Conservation (phyloP, 2,888 invertebrate genomes). For the Stomorhina lunata region DNA sequence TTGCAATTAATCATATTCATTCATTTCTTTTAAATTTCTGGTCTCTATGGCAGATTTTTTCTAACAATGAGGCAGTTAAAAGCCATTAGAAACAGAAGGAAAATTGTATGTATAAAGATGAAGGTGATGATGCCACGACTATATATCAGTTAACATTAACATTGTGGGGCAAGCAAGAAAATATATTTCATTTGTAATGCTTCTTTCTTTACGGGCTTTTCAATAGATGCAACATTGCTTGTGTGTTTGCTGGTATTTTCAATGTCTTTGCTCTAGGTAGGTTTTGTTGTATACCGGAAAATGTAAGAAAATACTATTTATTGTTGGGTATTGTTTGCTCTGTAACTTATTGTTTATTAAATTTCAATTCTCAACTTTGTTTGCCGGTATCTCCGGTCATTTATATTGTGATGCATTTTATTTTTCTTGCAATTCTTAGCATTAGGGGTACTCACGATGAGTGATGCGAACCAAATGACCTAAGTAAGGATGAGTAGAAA, state of each 20-base stretch:
- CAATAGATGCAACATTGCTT: not conserved
- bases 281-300: slow-evolving; percentile 49
- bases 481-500: no score
- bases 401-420: no score
- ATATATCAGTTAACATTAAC: slow-evolving; percentile 16
- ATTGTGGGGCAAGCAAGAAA: slow-evolving; percentile 37
- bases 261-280: not conserved
- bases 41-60: slow-evolving; percentile 50
- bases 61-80: slow-evolving; percentile 40
- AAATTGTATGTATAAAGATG: not conserved
- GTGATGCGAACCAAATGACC: no score
- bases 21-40: no score
- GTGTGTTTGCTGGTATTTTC: not conserved
- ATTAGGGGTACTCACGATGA: no score
- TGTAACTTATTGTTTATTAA: slow-evolving; percentile 60
- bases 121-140: slow-evolving; percentile 30
- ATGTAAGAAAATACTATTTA: slow-evolving; percentile 62
- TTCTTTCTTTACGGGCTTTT: slow-evolving; percentile 37
- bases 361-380: slow-evolving; percentile 18
- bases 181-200: slow-evolving; percentile 57
- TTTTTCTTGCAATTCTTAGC: slow-evolving; percentile 15
- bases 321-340: slow-evolving; percentile 48
- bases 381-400: not conserved
- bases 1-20: slow-evolving; percentile 77
- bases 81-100: slow-evolving; percentile 6